phyloP scores from a whole-genome alignment of 2,888 invertebrate species.

The Peribatodes rhomboidaria region DNA sequence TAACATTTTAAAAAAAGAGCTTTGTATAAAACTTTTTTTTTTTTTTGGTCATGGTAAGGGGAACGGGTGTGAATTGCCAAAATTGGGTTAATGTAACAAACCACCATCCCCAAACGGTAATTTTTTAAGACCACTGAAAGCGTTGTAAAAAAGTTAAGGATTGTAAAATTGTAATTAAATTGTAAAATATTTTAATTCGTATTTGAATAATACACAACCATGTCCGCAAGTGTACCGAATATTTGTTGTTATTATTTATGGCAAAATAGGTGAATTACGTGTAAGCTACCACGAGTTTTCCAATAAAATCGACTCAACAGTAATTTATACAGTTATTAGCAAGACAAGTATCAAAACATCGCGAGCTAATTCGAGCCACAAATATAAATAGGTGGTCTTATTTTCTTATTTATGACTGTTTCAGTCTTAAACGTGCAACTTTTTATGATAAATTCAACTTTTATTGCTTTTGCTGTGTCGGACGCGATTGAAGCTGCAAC shows the following conservation, averaged over 20 bases:
- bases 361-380: slow-evolving; percentile 20
- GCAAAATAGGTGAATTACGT: no score
- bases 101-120: not conserved
- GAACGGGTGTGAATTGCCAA: no score
- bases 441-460: slow-evolving; percentile 81
- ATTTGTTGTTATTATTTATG: no score
- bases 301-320: not conserved
- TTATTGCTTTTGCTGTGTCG: slow-evolving; percentile 68
- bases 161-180: no score
- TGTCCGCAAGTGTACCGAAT: no score
- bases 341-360: slow-evolving; percentile 31
- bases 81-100: no score
- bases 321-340: not conserved
- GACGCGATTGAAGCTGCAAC: slow-evolving; percentile 66
- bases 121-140: not conserved
- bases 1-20: no score
- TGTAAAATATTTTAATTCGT: no score
- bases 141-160: not conserved
- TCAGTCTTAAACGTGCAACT: slow-evolving; percentile 80
- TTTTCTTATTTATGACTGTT: slow-evolving; percentile 82
- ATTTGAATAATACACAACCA: no score
- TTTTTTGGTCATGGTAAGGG: no score
- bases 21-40: no score
- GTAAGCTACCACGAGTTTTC: not conserved
- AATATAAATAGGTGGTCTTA: slow-evolving; percentile 80